Conservation (phyloP, 2,888 invertebrate genomes). For the Autographa gamma region DNA sequence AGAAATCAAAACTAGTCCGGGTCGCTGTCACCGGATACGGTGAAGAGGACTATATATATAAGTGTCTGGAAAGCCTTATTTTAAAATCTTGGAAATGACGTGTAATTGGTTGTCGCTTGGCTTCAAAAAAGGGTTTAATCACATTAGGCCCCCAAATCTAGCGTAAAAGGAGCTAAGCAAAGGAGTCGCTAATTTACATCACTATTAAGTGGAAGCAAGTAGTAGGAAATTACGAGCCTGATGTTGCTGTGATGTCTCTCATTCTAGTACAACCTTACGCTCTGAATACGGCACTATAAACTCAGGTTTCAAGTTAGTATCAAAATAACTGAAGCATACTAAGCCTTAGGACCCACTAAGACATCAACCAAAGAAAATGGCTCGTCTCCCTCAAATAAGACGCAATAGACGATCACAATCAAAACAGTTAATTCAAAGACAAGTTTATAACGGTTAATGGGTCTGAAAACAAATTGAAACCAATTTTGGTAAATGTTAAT, state of each 20-base stretch:
- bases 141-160: too few relatives aligned
- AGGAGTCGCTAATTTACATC: too few relatives aligned
- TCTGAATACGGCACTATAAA: not conserved
- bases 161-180: too few relatives aligned
- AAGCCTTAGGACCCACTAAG: not conserved
- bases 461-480: constrained; percentile 29
- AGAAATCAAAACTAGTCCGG: too few relatives aligned
- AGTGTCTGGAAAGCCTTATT: too few relatives aligned
- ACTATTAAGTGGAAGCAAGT: not conserved
- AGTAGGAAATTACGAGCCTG: not conserved
- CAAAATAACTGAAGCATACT: not conserved
- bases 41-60: too few relatives aligned
- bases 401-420: not conserved
- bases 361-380: not conserved
- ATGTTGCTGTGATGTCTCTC: not conserved
- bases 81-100: too few relatives aligned
- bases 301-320: not conserved
- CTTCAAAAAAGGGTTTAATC: too few relatives aligned
- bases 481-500: constrained; percentile 45
- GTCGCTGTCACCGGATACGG: too few relatives aligned
- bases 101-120: too few relatives aligned
- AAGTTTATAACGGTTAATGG: constrained; percentile 35
- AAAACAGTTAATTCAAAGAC: constrained; percentile 3
- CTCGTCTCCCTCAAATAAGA: not conserved
- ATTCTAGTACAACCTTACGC: not conserved